phyloP scores from a whole-genome alignment of 2,888 invertebrate genomes.

The Strigamia maritima region DNA sequence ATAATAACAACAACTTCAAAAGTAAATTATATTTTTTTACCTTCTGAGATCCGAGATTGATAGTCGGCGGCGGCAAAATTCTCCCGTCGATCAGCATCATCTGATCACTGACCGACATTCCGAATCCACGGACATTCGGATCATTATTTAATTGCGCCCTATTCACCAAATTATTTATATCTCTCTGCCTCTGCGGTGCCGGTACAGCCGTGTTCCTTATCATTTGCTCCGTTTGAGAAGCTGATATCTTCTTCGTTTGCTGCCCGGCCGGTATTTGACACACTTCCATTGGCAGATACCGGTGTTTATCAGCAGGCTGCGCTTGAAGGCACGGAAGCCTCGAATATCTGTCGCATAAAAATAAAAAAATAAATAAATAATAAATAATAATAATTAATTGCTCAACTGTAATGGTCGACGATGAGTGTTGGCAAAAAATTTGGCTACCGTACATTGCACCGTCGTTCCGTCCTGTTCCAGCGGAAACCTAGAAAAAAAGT shows the following conservation, averaged over 20 bases:
- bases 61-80: constrained; percentile 54
- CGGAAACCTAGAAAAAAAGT: background rate
- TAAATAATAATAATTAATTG: no score
- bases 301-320: constrained; percentile 40
- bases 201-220: constrained; percentile 26
- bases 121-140: constrained; percentile 57
- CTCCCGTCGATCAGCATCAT: constrained; percentile 59
- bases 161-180: constrained; percentile 43
- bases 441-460: background rate
- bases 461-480: background rate
- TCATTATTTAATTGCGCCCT: constrained; percentile 58
- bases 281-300: constrained; percentile 42
- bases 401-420: background rate
- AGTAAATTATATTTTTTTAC: no score
- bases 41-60: background rate
- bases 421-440: background rate
- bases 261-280: constrained; percentile 27
- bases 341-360: constrained; percentile 38
- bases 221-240: constrained; percentile 19
- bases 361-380: no score
- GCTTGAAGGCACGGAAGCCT: constrained; percentile 40
- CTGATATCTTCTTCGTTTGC: background rate
- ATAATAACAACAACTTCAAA: background rate
- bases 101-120: constrained; percentile 55
- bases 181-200: background rate